phyloP scores from a whole-genome alignment of 2,797 vertebrate species.

The Mus spretus region DNA sequence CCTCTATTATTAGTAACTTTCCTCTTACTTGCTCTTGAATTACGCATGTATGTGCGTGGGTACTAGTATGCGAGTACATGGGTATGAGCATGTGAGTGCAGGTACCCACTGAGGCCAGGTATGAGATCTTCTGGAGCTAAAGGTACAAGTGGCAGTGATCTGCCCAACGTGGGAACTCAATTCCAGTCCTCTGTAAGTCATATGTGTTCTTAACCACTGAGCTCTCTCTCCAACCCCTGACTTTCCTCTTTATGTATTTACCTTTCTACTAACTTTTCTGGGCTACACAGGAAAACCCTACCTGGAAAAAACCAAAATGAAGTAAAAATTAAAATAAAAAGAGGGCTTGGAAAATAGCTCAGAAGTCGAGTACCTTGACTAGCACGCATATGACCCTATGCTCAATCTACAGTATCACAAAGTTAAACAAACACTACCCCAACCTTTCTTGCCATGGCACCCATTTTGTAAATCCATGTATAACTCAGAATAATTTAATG shows the following conservation, averaged over 20 bases:
- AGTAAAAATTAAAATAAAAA: not conserved
- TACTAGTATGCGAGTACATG: not conserved
- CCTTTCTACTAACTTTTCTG: constrained; percentile 52
- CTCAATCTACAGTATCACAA: not conserved
- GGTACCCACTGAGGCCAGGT: not conserved
- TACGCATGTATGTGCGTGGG: not conserved
- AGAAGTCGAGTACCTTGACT: not conserved
- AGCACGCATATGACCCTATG: not conserved
- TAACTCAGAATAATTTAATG: constrained; percentile 12
- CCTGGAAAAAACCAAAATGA: not conserved
- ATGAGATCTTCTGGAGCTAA: not conserved
- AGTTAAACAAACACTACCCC: not conserved
- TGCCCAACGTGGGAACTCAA: not conserved
- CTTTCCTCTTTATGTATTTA: constrained; percentile 7
- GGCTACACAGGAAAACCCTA: not conserved
- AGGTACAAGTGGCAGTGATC: not conserved
- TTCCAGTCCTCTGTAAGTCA: not conserved
- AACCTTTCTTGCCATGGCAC: not conserved
- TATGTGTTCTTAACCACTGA: not conserved
- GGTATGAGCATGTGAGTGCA: not conserved
- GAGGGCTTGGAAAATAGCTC: not conserved
- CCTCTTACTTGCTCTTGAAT: constrained; percentile 15
- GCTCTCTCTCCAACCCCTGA: not conserved
- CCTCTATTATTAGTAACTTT: constrained; percentile 16
- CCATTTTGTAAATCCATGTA: not conserved